Conservation (phyloP, 2,888 invertebrate genomes). For the Odontothrips loti region DNA sequence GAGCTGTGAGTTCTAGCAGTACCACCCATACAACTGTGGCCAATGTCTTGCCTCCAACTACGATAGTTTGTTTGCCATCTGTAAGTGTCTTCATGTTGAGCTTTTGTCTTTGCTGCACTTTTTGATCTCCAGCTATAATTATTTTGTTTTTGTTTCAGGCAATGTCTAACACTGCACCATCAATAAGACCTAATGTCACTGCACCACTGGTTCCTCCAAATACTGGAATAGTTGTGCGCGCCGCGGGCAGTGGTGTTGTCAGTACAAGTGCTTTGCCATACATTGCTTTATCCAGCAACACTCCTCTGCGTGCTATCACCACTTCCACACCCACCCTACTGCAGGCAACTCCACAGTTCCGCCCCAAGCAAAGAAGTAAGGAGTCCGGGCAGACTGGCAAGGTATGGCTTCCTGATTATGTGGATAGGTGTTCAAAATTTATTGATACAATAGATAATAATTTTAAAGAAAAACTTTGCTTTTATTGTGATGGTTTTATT, state of each 20-base stretch:
- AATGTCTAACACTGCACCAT: neutral
- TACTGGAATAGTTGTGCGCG: neutral
- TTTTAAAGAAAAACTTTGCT: no score
- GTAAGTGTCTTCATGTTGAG: neutral
- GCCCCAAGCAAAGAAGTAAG: neutral
- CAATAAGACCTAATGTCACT: conserved; percentile 38
- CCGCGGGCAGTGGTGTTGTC: conserved; percentile 43
- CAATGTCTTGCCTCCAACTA: conserved; percentile 53
- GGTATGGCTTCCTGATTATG: neutral
- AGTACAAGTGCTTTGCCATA: conserved; percentile 52
- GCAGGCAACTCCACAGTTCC: neutral
- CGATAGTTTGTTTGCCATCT: conserved; percentile 52
- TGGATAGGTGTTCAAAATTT: neutral
- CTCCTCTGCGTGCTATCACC: conserved; percentile 51
- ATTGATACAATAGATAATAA: no score
- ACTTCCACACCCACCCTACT: conserved; percentile 40
- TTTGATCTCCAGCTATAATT: neutral
- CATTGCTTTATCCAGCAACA: conserved; percentile 51
- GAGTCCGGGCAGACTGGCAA: neutral
- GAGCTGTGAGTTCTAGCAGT: conserved; percentile 15
- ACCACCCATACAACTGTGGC: conserved; percentile 30
- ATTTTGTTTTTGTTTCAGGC: neutral
- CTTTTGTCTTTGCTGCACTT: neutral
- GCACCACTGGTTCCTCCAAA: conserved; percentile 28
- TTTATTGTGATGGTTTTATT: neutral